Base-by-base conservation (phyloP, 2,888 invertebrate genomes). In the Hemaris fuciformis region DNA sequence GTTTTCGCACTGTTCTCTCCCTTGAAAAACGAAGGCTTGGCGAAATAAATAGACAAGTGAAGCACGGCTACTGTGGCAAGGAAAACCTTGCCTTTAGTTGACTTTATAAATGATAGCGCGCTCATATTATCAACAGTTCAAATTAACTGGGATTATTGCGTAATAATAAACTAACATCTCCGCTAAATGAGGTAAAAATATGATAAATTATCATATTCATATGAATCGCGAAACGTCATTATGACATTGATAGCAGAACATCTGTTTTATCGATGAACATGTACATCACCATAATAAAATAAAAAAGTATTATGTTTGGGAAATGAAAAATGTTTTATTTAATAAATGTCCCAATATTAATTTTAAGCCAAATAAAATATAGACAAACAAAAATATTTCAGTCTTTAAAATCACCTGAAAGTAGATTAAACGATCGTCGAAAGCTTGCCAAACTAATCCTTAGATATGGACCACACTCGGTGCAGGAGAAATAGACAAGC, bases 21-120 rank as follows among this genome's bases (percentile, higher is more conserved):
- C 77, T 87, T 90, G 73, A 92, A 91, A 81, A 87, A 82, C 62
- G 90, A 88, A 67, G 92, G 91, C 77, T 88, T 91, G 0, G 87
- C 87, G 23, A 89, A 76, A 69, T 87, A 91, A 67, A 91, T 85
- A 8, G 87, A 85, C 10, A 88, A 62, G 68, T 92, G 92, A 46
- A 92, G 76, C 13, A 82, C 81, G 22, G 79, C 86, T 2, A 91
- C 87, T 4, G 92, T 92, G 1, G 81, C 89, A 4, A 92, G 70
- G 60, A 92, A 83, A 64, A 85, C 84, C 77, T 85, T 90, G 69
- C 88, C 88, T 75, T 83, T 91, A 18, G 88, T 86, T 3, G 92
- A 90, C 67, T 83, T 86, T 41, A 92, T 65, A 64, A 92, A 90
- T 65, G 88, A 84, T 68, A 84, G 61, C 46, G 75, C 80, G 66